phyloP scores from a whole-genome alignment of 2,888 invertebrate species.

The Eupeodes luniger region DNA sequence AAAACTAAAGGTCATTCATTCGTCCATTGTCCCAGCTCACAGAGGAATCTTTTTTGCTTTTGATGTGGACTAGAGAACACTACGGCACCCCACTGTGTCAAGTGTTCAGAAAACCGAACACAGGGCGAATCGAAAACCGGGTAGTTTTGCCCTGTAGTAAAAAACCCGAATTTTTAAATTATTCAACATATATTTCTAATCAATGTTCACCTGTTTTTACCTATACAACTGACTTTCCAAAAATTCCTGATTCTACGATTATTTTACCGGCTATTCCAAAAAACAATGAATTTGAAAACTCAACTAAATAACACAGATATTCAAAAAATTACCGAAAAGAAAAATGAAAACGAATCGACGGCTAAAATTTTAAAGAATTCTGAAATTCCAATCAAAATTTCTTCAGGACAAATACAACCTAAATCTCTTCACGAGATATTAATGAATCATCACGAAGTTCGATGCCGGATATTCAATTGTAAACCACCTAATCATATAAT shows the following conservation, averaged over 20 bases:
- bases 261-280: too few species aligned
- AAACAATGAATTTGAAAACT: too few species aligned
- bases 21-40: background rate
- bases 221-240: background rate
- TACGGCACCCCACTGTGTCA: background rate
- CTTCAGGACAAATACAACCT: background rate
- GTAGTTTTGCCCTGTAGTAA: too few species aligned
- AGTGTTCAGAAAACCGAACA: constrained; percentile 6
- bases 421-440: constrained; percentile 11
- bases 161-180: too few species aligned
- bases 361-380: background rate
- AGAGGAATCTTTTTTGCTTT: constrained; percentile 6
- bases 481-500: background rate
- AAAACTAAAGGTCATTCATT: background rate
- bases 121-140: background rate
- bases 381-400: background rate
- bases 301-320: background rate
- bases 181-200: too few species aligned
- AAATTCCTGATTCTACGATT: background rate
- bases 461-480: too few species aligned
- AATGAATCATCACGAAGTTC: background rate
- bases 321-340: background rate
- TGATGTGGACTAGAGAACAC: constrained; percentile 2
- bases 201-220: background rate
- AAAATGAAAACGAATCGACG: background rate